phyloP scores from a whole-genome alignment of 2,888 invertebrate genomes.

The Mycogona germanica region DNA sequence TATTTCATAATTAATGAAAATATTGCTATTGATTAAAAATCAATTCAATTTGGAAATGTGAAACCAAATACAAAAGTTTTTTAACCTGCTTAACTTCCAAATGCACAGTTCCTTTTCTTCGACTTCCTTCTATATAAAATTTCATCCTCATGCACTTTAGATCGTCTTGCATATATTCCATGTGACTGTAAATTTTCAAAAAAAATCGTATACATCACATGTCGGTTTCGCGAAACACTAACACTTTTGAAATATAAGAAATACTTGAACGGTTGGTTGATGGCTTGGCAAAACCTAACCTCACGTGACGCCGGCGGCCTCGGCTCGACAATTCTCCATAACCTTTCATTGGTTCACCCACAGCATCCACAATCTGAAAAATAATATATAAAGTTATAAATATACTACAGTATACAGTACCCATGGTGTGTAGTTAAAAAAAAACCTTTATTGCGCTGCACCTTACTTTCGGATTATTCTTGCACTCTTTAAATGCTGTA shows the following conservation, averaged over 20 bases:
- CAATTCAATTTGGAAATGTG: background rate
- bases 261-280: too few species aligned
- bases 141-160: constrained; percentile 71
- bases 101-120: constrained; percentile 69
- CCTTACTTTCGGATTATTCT: constrained; percentile 53
- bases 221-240: too few species aligned
- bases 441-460: background rate
- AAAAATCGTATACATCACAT: background rate
- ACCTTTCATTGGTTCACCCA: constrained; percentile 81
- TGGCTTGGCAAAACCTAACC: constrained; percentile 31
- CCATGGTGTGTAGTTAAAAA: background rate
- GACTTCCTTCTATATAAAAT: constrained; percentile 75
- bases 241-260: too few species aligned
- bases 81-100: constrained; percentile 71
- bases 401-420: background rate
- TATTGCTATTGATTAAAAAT: background rate
- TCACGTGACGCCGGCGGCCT: constrained; percentile 69
- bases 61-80: constrained; percentile 19
- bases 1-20: constrained; percentile 23
- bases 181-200: constrained; percentile 43
- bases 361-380: constrained; percentile 47
- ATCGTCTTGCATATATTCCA: constrained; percentile 59
- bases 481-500: constrained; percentile 60
- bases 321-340: constrained; percentile 76
- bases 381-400: background rate